Base-by-base conservation (phyloP, 2,888 invertebrate species). In the Drosophila peninsularis region DNA sequence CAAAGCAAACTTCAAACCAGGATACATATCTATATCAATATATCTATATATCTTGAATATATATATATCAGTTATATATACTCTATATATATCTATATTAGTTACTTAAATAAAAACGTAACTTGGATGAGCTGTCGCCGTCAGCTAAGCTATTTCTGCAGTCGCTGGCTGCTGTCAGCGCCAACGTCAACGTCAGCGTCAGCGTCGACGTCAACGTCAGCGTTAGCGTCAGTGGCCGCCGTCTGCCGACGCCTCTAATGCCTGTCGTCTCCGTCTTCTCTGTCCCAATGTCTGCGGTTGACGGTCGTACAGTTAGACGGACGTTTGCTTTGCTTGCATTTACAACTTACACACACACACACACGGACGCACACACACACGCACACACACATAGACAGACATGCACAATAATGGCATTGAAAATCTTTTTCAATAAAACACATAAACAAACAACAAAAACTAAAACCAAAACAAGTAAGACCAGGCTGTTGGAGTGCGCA, bases 371-470 rank as follows among this genome's bases (percentile, higher is more conserved):
- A 32, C 45, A 60, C 41, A 75, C 57, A 69, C 66, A 52, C 49
- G 62, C 60, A 68, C 45, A 75, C 57, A 70, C 69, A 50, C 32
- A 56, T 41, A 68, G 66, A 57, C 70, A 64, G 62, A 78, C 69
- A 67, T 70, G 78, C 80, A 85, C 66, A 85, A 85, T 78, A 81
- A 88, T 84, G 84, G 84, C 84, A 84, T 84, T 84, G 84, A 84
- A 84, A 84, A 88, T 84, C 86, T 86, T 85, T 84, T 84, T 84
- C 84, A 84, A 84, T 88, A 88, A 88, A 88, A 88, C 83, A 83
- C 83, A 78, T 88, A 83, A 88, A 88, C 88, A 83, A 88, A 80
- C 82, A 83, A 79, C 82, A 85, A 75, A 87, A 83, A 66, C 71
- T 50, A 72, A 80, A 86, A 84, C 71, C 77, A 80, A 82, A 85